These are phyloP conservation scores for Neogobius melanostomus DNA, from an alignment of 2,113 vertebrate species.

Conservation along the genomic window DNA sequence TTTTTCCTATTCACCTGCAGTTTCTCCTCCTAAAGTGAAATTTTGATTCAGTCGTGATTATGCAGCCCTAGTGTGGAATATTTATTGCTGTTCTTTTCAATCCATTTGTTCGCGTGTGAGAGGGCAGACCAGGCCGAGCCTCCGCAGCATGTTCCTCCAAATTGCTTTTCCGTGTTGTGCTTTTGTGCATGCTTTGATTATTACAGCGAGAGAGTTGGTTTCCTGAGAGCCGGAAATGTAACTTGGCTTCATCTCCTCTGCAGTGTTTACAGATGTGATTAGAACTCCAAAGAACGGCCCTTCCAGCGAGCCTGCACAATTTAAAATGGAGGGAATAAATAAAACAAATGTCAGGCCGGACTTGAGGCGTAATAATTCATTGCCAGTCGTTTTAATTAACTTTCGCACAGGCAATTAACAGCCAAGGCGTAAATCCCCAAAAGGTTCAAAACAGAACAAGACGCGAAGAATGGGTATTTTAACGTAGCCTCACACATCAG, in stretches of 20 bases:
- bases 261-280: background rate
- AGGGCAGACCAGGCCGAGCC: conserved; percentile 5
- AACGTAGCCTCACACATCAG: conserved; percentile 14
- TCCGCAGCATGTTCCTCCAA: background rate
- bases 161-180: background rate
- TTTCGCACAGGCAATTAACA: conserved; percentile 21
- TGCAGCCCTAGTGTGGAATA: too few species aligned
- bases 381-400: conserved; percentile 39
- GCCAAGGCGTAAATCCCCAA: conserved; percentile 33
- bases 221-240: background rate
- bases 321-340: background rate
- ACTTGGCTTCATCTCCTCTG: background rate
- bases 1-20: too few species aligned
- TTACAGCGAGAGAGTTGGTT: conserved; percentile 14
- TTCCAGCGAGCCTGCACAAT: too few species aligned
- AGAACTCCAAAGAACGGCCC: conserved; percentile 5
- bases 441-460: conserved; percentile 8
- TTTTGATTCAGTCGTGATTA: too few species aligned
- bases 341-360: background rate
- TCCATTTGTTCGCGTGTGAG: background rate
- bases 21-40: too few species aligned
- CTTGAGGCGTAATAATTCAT: conserved; percentile 37
- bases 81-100: background rate
- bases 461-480: background rate
- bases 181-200: conserved; percentile 15